Percentiles rank a stretch among this genome's conserved stretches.
phyloP scores from a whole-genome alignment of 2,113 vertebrate species.

The Crocuta crocuta region DNA sequence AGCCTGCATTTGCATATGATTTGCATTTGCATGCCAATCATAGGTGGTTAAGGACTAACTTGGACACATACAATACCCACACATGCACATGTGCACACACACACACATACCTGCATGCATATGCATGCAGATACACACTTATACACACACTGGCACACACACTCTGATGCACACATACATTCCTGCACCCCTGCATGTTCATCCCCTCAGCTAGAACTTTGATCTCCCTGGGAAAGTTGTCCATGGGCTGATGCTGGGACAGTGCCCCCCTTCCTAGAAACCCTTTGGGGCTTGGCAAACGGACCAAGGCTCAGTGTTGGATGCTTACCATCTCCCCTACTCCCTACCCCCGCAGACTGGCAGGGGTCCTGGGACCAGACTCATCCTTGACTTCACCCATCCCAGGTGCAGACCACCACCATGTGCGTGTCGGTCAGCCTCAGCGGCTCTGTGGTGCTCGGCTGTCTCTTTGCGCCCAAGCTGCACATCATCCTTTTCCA shows the following conservation, averaged over 20 bases:
- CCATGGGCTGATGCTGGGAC: not conserved
- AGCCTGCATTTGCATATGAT: constrained; percentile 60
- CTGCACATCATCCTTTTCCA: constrained; percentile 99
- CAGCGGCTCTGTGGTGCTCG: constrained; percentile 97
- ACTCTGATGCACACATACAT: not conserved
- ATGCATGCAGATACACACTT: not conserved
- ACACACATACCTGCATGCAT: not conserved
- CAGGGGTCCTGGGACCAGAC: not conserved
- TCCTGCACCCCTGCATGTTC: not conserved
- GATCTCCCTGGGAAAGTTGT: not conserved
- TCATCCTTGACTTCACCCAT: not conserved
- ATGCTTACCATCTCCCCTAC: not conserved
- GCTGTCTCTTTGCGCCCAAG: constrained; percentile 92
- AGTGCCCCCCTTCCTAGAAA: not conserved
- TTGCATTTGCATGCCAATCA: constrained; percentile 66
- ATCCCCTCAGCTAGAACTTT: not conserved
- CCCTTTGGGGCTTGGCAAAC: not conserved
- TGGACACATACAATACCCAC: not conserved
- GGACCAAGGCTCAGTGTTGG: not conserved
- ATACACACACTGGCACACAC: not conserved
- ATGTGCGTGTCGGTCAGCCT: constrained; percentile 99
- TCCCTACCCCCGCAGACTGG: not conserved
- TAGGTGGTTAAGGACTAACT: not conserved
- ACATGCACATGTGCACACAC: not conserved
- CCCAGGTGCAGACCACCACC: constrained; percentile 98